A percentile compares a stretch with the other conserved stretches of the same genome.
Evolutionary conservation across 2,797 vertebrate species (phyloP).

Genomic region (Crenichthys baileyi): DNA sequence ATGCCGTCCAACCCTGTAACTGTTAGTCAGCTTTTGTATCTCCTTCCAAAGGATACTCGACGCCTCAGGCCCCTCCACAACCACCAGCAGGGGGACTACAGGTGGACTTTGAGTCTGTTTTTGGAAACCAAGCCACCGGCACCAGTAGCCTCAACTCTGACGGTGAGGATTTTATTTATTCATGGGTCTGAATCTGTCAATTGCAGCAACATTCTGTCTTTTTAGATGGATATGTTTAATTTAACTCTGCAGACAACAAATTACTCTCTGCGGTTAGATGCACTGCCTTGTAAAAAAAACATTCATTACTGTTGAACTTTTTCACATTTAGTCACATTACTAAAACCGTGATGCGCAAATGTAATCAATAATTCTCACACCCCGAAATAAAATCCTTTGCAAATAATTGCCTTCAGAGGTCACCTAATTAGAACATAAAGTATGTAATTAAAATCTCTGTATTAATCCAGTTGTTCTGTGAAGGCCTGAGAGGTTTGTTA

Average conservation of each 20-base stretch:
- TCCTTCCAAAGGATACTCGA: slow-evolving; percentile 86
- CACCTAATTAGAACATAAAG: no score
- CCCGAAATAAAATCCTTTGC: neutral
- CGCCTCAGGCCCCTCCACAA: slow-evolving; percentile 86
- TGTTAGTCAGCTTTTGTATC: slow-evolving; percentile 40
- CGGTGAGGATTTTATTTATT: slow-evolving; percentile 81
- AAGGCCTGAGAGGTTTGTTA: no score
- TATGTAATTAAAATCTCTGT: no score
- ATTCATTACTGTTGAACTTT: neutral
- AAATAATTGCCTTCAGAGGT: neutral
- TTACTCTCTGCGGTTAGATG: no score
- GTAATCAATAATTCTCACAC: no score
- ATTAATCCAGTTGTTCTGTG: no score
- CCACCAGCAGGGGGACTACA: slow-evolving; percentile 92
- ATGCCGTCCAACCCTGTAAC: neutral
- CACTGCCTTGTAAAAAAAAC: neutral
- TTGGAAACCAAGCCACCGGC: slow-evolving; percentile 93
- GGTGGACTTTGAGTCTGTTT: slow-evolving; percentile 99
- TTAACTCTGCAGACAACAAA: no score
- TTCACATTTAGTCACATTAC: no score
- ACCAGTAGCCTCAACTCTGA: slow-evolving; percentile 88
- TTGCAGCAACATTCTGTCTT: neutral
- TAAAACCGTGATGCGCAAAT: no score
- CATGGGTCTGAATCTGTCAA: neutral
- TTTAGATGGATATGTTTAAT: neutral